A percentile compares a stretch with the other conserved stretches of the same genome.
These are phyloP conservation scores for Bombus ignitus DNA, from an alignment of 1,140 invertebrate species.

Conservation along the genomic window DNA sequence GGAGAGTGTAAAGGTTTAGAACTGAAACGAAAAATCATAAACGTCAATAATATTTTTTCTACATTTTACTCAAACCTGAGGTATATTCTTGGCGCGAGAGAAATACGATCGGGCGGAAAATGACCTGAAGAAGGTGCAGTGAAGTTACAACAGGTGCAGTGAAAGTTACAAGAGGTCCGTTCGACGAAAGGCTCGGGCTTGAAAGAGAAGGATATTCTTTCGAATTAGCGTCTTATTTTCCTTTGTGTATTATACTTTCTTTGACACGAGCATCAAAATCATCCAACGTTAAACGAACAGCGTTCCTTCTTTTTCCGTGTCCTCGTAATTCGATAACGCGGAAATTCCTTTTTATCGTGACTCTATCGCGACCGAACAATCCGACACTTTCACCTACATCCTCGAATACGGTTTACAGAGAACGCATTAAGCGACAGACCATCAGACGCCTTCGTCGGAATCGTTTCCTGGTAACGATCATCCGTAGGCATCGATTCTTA, in stretches of 20 bases:
- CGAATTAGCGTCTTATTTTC: background rate
- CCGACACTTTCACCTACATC: background rate
- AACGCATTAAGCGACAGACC: background rate
- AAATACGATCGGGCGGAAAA: no score
- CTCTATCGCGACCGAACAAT: no score
- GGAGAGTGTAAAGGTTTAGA: no score
- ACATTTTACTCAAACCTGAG: no score
- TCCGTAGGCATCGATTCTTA: background rate
- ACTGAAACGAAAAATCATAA: no score
- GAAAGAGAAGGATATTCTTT: background rate
- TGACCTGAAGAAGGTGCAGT: no score
- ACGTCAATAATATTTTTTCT: no score
- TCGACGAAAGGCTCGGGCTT: no score
- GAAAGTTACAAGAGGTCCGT: no score
- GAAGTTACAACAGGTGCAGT: no score
- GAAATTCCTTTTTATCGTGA: background rate
- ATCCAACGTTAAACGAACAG: background rate
- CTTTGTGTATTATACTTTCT: background rate
- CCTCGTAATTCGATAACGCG: background rate
- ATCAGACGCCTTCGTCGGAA: background rate
- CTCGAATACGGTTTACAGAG: background rate
- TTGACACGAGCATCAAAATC: background rate
- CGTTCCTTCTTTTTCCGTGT: background rate
- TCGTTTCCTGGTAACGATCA: conserved; percentile 5
- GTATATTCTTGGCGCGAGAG: no score